Percentiles rank a stretch among this genome's conserved stretches.
Evolutionary conservation across 2,113 vertebrate species (phyloP).

Genomic region (Dolichotis patagonum): DNA sequence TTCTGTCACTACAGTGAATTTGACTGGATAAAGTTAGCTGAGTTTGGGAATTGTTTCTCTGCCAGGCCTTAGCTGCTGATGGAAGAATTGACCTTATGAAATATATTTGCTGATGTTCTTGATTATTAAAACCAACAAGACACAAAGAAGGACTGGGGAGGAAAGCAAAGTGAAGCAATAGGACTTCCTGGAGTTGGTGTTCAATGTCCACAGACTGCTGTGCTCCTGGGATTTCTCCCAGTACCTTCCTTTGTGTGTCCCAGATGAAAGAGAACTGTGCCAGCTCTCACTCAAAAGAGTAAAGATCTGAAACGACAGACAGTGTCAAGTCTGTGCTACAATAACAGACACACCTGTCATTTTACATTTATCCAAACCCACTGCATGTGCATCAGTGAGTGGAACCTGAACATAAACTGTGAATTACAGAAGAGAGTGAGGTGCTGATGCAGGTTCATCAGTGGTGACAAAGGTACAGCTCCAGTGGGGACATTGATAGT

Average conservation of each 20-base stretch:
- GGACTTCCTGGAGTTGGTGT: neutral
- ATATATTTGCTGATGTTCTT: constrained; percentile 37
- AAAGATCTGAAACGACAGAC: neutral
- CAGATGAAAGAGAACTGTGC: neutral
- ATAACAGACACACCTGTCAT: neutral
- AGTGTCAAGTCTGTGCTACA: neutral
- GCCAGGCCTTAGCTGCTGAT: neutral
- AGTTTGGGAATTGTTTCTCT: neutral
- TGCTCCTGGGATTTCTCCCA: neutral
- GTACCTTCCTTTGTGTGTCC: neutral
- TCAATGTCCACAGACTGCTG: neutral
- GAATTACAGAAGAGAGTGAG: neutral
- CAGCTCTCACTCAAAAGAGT: neutral
- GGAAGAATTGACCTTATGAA: neutral
- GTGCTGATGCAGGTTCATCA: neutral
- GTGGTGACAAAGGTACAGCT: neutral
- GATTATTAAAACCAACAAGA: neutral
- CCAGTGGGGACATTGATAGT: neutral
- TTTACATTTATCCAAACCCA: neutral
- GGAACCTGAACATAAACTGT: neutral
- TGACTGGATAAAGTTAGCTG: neutral
- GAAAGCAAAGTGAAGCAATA: neutral
- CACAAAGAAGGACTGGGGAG: neutral
- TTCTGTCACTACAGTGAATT: neutral
- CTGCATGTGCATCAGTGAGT: neutral